Percentiles rank a stretch among this genome's conserved stretches.
Evolutionary conservation across 2,113 vertebrate genomes (phyloP).

Genomic region (Holacanthus passer): DNA sequence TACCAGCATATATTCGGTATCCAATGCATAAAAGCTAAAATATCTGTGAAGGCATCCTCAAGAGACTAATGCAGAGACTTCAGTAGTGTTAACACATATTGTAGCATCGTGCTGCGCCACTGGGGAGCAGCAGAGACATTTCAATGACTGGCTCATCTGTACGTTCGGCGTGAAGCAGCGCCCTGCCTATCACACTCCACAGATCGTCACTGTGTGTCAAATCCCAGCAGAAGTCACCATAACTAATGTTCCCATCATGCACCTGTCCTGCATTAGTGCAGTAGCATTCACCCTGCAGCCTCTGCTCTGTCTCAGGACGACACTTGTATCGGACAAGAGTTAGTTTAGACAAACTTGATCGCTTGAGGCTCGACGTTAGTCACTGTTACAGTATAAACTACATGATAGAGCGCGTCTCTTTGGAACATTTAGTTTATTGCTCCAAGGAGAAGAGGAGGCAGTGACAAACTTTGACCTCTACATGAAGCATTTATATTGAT

Average conservation of each 20-base stretch:
- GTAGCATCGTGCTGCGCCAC: constrained; percentile 36
- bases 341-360: neutral
- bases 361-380: neutral
- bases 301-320: neutral
- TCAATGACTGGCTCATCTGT: neutral
- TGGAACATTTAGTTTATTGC: neutral
- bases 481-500: neutral
- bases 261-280: neutral
- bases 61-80: no score
- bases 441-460: no score
- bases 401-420: neutral
- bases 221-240: neutral
- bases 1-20: neutral
- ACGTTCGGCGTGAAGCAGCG: neutral
- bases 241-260: neutral
- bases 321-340: neutral
- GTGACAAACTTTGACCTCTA: no score
- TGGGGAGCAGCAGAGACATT: constrained; percentile 64
- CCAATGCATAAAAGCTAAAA: neutral
- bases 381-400: no score
- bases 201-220: neutral
- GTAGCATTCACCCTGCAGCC: neutral
- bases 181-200: neutral
- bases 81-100: no score
- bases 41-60: neutral